Evolutionary conservation across 2,888 invertebrate species (phyloP), one percentile per base, ranked within the genome.

Genomic region (Hypena proboscidalis): DNA sequence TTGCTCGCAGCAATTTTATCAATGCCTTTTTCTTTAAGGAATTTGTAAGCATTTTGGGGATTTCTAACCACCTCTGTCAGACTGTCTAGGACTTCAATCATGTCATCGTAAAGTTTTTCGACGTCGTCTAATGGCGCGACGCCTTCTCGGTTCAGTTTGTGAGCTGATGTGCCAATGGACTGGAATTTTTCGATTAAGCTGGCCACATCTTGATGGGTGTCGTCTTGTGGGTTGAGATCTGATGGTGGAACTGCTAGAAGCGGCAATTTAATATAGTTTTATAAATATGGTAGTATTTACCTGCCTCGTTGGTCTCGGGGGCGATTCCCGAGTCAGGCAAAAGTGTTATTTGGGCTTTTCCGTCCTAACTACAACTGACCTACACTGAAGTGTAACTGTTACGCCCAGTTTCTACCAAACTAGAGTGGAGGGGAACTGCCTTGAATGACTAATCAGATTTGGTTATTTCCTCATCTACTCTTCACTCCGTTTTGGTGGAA

Each of bases 11-110:
- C 48, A 2, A 82, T 50, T 56, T 79, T 69, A 5, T 79, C 67
- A 1, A 86, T 47, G 0, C 87, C 87, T 33, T 79, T 79, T 0
- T 63, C 70, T 53, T 76, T 77, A 0, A 86, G 35, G 37, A 88
- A 85, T 32, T 59, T 67, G 23, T 77, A 68, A 0, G 77, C 74
- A 10, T 80, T 70, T 2, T 60, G 61, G 0, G 67, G 51, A n/a
- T 72, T 56, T 35, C 63, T 68, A 0, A 83, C 42, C 3, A 67
- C 46, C 7, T 74, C 60, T 1, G 58, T 65, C 1, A 88, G 48
- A 2, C 74, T 63, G 14, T 70, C 64, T 1, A 84, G 5, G 0
- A 55, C 44, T 1, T 46, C 32, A 3, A 66, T 51, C 51, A 83
- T 76, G 11, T 70, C 62, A 0, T 67, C 46, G 37, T 75, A 72